A percentile compares a stretch with the other conserved stretches of the same genome.
Conservation (phyloP, 2,797 vertebrate species). For the Phrynocephalus guinanensis region DNA sequence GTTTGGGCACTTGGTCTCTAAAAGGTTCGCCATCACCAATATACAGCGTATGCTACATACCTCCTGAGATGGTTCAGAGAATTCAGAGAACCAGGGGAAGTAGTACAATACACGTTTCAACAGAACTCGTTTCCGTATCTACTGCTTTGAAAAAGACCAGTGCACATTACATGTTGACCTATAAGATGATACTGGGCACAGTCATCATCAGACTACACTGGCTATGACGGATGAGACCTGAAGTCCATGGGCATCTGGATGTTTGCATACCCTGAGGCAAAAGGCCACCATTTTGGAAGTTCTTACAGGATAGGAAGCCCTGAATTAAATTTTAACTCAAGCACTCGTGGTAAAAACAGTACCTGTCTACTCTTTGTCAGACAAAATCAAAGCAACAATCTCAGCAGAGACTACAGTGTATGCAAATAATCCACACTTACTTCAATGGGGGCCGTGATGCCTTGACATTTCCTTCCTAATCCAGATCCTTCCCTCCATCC, state of each 20-base stretch:
- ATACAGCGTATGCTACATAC: neutral
- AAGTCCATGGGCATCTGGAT: too few species aligned
- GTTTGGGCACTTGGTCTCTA: too few species aligned
- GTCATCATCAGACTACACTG: too few species aligned
- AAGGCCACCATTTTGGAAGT: neutral
- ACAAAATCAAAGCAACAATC: neutral
- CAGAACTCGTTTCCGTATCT: neutral
- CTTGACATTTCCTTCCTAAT: slow-evolving; percentile 95
- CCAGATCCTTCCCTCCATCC: slow-evolving; percentile 98
- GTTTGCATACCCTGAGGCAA: too few species aligned
- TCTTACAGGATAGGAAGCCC: neutral
- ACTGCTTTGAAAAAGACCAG: neutral
- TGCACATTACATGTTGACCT: too few species aligned
- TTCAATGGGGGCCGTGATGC: slow-evolving; percentile 97
- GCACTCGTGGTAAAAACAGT: neutral
- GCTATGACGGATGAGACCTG: too few species aligned
- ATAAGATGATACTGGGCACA: too few species aligned
- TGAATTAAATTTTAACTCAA: neutral
- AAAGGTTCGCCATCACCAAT: too few species aligned
- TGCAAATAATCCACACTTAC: slow-evolving; percentile 71
- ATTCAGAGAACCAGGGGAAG: neutral
- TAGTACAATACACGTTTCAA: neutral
- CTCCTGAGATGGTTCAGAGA: neutral
- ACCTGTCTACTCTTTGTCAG: too few species aligned
- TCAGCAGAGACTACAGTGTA: neutral